phyloP scores from a whole-genome alignment of 2,113 vertebrate species.

The Eudyptes chrysolophus region DNA sequence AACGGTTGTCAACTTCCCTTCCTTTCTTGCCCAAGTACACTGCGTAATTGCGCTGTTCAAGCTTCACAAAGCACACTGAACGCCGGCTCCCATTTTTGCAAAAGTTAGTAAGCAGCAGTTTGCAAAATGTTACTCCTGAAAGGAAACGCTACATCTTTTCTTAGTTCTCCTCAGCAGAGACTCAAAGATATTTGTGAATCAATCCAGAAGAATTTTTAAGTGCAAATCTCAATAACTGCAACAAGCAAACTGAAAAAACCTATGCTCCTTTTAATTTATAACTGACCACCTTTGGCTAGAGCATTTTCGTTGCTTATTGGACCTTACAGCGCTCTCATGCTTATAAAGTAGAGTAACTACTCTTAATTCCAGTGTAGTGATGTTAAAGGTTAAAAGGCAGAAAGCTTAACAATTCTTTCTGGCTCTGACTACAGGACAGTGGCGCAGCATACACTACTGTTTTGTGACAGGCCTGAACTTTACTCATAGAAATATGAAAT shows the following conservation, averaged over 20 bases:
- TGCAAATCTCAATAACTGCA: neutral
- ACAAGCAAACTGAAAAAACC: neutral
- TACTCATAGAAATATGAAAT: neutral
- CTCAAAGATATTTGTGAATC: neutral
- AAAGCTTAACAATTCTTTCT: neutral
- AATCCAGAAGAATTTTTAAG: neutral
- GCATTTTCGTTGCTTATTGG: neutral
- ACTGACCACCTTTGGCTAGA: neutral
- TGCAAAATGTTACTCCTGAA: neutral
- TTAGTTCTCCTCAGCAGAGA: slow-evolving; percentile 19
- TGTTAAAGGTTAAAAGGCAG: neutral
- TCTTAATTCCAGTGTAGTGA: neutral
- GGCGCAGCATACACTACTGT: neutral
- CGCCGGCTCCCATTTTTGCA: neutral
- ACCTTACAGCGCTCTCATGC: neutral
- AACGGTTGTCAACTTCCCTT: neutral
- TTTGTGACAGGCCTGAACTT: neutral
- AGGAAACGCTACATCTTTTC: neutral
- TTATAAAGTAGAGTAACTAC: neutral
- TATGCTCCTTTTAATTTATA: neutral
- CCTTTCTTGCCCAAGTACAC: neutral
- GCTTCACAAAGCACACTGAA: neutral
- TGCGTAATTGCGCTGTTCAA: neutral
- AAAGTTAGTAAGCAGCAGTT: neutral
- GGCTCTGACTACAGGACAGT: neutral